Percentiles rank a stretch among this genome's conserved stretches.
Evolutionary conservation across 2,888 invertebrate genomes (phyloP).

Genomic region (Ferrisia virgata): DNA sequence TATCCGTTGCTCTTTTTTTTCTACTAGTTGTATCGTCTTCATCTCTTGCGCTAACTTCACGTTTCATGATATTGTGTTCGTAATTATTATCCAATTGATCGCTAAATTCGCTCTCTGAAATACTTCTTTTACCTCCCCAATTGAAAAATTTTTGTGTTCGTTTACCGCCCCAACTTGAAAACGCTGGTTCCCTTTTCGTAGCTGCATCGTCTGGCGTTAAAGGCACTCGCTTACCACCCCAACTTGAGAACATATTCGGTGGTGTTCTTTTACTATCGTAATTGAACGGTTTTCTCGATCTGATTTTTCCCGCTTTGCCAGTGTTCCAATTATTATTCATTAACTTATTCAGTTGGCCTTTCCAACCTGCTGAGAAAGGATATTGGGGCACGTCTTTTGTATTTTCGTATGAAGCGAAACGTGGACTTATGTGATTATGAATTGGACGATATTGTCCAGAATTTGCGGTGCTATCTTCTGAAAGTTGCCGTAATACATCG

Average conservation of each 20-base stretch:
- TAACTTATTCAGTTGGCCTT: background rate
- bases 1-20: conserved; percentile 34
- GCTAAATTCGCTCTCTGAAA: conserved; percentile 41
- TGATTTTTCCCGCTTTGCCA: background rate
- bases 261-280: conserved; percentile 43
- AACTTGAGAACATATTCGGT: conserved; percentile 48
- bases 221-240: conserved; percentile 48
- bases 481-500: conserved; percentile 2
- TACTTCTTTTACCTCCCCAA: conserved; percentile 50
- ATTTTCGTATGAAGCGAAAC: conserved; percentile 11
- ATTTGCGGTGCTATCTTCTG: conserved; percentile 13
- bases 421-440: conserved; percentile 16
- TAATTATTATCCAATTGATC: conserved; percentile 41
- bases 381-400: conserved; percentile 6
- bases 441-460: background rate
- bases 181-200: conserved; percentile 49
- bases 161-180: conserved; percentile 51
- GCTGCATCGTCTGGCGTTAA: conserved; percentile 43
- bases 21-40: background rate
- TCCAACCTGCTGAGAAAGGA: conserved; percentile 28
- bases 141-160: conserved; percentile 50
- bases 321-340: background rate
- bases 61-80: conserved; percentile 38
- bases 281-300: background rate
- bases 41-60: background rate